Conservation (phyloP, 53 echinoderm and acorn worm species). For the Henricia sp. region DNA sequence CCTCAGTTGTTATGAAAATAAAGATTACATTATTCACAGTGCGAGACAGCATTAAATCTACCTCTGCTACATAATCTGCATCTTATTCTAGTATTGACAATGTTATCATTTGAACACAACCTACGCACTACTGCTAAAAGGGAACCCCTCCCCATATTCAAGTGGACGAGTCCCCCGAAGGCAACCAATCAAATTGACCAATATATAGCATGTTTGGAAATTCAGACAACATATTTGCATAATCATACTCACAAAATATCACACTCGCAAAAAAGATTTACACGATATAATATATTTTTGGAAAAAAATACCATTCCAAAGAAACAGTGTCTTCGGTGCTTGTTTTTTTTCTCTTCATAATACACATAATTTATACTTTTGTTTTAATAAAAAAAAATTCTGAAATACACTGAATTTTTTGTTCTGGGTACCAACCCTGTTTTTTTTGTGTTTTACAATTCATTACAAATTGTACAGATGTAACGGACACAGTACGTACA, state of each 20-base stretch:
- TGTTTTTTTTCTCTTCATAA: not conserved
- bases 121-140: constrained; percentile 26
- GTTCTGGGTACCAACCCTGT: constrained; percentile 38
- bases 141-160: not conserved
- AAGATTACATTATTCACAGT: constrained; percentile 61
- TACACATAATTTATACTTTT: constrained; percentile 37
- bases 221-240: constrained; percentile 54
- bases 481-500: too few relatives aligned
- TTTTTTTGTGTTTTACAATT: constrained; percentile 52
- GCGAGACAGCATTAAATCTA: constrained; percentile 50
- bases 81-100: constrained; percentile 43
- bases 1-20: constrained; percentile 49
- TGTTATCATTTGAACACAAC: constrained; percentile 18
- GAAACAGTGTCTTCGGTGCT: not conserved
- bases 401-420: constrained; percentile 33
- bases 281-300: constrained; percentile 30
- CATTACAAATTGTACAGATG: constrained; percentile 16
- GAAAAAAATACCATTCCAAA: constrained; percentile 30
- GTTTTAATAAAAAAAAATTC: constrained; percentile 15
- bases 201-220: constrained; percentile 20
- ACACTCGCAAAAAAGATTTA: constrained; percentile 48
- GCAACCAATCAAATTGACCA: constrained; percentile 57
- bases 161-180: constrained; percentile 47
- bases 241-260: constrained; percentile 49
- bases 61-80: constrained; percentile 29